Base-by-base conservation (phyloP, 2,797 vertebrate genomes). In the Tenualosa ilisha region DNA sequence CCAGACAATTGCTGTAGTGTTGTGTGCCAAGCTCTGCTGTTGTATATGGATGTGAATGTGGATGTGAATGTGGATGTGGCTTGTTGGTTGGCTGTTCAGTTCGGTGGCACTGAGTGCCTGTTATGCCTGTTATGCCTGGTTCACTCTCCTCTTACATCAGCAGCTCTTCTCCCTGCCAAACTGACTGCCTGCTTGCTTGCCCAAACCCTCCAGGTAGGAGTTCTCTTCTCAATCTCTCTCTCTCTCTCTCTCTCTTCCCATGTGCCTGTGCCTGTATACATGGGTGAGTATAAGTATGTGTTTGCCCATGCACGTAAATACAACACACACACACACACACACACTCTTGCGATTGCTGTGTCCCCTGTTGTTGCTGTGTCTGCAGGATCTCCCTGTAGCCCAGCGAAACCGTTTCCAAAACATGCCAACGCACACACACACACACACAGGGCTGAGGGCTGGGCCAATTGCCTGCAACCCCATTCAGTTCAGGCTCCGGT, bases 81-180 rank as follows among this genome's bases (percentile, higher is more conserved):
- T 46, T 79, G 72, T 46, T 46, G 72, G 37, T 1, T 46, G 17
- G 72, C 40, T 79, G 40, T 79, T 46, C 83, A 84, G 84, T 49
- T 31, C 31, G 0, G 31, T 31, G 31, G 31, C 31, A 1, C 31
- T 31, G 0, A 31, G 31, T 31, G 31, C 1, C 31, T 31, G 31
- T 31, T 31, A 31, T 31, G 31, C 31, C 75, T 50, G 65, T 86
- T 82, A 82, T 89, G 88, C 84, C 89, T 46, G 89, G 86, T 88
- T 50, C 63, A 51, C 12, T 72, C 83, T 63, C 59, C 85, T 79
- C 37, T 93, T 91, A 88, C 90, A 90, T 93, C 93, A 90, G 86
- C 54, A 31, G 81, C 72, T 87, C 84, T 85, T 86, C 53, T 85
- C 86, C 53, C 84, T 83, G 51, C 49, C 79, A 84, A 87, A 83